Base-by-base conservation (phyloP, 2,797 vertebrate genomes). In the Oreochromis mossambicus region DNA sequence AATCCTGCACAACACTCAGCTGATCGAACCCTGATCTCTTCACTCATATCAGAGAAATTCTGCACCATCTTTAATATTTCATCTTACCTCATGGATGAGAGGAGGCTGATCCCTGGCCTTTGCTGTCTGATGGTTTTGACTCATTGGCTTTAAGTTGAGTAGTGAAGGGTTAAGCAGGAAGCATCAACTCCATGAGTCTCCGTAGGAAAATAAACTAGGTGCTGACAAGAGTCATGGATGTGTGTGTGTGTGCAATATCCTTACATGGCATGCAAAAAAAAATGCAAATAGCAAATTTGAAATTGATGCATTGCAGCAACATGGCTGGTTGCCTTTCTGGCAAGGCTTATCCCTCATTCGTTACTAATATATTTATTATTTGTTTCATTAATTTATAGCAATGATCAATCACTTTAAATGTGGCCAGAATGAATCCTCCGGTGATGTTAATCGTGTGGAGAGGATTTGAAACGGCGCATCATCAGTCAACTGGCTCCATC, bases 361-460 rank as follows among this genome's bases (percentile, higher is more conserved):
- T 85, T 92, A 88, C 87, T 94, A 89, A 94, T 90, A 88, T 92
- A 91, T 96, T 90, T 92, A 93, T 90, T 92, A 92, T 93, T 91
- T 89, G 85, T 91, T 92, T 94, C 83, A 92, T 93, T 93, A 88
- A 94, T 92, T 93, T 78, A 89, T 79, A 88, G 80, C 88, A 92
- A 89, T 87, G 66, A 93, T 93, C 88, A 88, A 92, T 95, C 87
- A 90, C 90, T 82, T 90, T 88, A 88, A 90, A 87, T 79, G 86
- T 84, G 84, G 82, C 80, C 87, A 83, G 76, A 87, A 95, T 92
- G 78, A 94, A 95, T 95, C 89, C 87, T 85, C 73, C 54, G 83
- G 38, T 43, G 90, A 94, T 93, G 88, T 82, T 94, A 93, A 95
- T 94, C 84, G 78, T 86, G 86, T 87, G 88, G 88, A 91, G 87